phyloP scores from a whole-genome alignment of 92 coral and sea anemone species.

The Anthopleura xanthogrammica region DNA sequence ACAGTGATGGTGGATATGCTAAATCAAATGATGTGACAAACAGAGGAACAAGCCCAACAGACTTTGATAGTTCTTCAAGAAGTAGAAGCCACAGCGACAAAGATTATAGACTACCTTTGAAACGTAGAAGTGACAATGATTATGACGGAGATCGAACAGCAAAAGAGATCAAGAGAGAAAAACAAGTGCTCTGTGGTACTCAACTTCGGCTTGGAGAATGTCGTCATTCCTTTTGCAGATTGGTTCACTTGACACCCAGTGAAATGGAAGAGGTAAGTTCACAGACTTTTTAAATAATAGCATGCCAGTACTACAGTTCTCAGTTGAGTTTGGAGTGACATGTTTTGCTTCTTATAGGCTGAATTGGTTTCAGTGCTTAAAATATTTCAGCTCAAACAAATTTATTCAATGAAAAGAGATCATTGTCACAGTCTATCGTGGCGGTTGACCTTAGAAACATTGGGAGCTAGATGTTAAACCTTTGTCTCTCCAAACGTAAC shows the following conservation, averaged over 20 bases:
- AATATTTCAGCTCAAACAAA: too few species aligned
- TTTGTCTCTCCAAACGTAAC: too few species aligned
- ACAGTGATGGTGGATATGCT: background rate
- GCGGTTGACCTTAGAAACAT: too few species aligned
- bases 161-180: constrained; percentile 13
- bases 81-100: background rate
- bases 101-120: background rate
- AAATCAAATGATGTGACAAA: background rate
- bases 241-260: constrained; percentile 25
- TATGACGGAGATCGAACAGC: background rate
- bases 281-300: too few species aligned
- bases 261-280: constrained; percentile 47
- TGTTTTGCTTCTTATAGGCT: too few species aligned
- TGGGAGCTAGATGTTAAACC: too few species aligned
- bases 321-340: background rate
- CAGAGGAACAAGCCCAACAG: background rate
- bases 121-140: constrained; percentile 9
- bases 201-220: constrained; percentile 53
- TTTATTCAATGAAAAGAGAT: too few species aligned
- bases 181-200: constrained; percentile 32
- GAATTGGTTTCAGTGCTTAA: too few species aligned
- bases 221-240: constrained; percentile 18
- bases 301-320: too few species aligned
- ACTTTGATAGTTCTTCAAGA: background rate
- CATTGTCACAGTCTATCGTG: too few species aligned